Evolutionary conservation across 2,113 vertebrate genomes (phyloP).

Genomic region (Nothocercus nigrocapillus): DNA sequence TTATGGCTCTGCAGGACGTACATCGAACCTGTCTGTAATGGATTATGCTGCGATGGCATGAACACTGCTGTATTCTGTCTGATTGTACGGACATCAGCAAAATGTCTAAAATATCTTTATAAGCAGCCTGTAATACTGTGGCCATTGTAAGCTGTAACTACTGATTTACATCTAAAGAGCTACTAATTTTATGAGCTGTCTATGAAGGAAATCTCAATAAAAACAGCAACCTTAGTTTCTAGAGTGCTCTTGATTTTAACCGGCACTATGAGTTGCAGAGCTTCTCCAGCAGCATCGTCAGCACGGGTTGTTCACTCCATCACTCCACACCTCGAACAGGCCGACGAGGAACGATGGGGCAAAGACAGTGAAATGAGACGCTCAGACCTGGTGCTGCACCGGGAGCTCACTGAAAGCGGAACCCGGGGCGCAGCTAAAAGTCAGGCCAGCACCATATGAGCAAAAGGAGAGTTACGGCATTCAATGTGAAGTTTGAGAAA

Average conservation of each 20-base stretch:
- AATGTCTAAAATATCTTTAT: neutral
- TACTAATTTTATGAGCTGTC: neutral
- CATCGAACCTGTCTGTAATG: neutral
- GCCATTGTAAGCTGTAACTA: neutral
- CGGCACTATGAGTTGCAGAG: neutral
- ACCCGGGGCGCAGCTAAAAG: neutral
- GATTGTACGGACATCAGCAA: neutral
- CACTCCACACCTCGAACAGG: neutral
- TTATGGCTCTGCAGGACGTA: neutral
- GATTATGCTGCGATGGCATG: neutral
- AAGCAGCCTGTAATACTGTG: neutral
- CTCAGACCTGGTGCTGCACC: neutral
- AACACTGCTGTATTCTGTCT: neutral
- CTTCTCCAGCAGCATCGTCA: neutral
- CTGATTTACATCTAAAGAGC: neutral
- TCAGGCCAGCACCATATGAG: neutral
- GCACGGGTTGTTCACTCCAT: neutral
- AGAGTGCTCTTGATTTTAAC: neutral
- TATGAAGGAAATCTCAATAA: neutral
- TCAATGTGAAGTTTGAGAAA: constrained; percentile 36
- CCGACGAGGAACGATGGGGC: neutral
- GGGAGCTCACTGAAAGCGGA: neutral
- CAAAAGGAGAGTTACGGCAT: neutral
- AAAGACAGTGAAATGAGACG: neutral
- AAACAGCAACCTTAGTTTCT: neutral